Percentiles rank a stretch among this genome's conserved stretches.
phyloP scores from a whole-genome alignment of 2,888 invertebrate genomes.

The Choreutis nemorana region DNA sequence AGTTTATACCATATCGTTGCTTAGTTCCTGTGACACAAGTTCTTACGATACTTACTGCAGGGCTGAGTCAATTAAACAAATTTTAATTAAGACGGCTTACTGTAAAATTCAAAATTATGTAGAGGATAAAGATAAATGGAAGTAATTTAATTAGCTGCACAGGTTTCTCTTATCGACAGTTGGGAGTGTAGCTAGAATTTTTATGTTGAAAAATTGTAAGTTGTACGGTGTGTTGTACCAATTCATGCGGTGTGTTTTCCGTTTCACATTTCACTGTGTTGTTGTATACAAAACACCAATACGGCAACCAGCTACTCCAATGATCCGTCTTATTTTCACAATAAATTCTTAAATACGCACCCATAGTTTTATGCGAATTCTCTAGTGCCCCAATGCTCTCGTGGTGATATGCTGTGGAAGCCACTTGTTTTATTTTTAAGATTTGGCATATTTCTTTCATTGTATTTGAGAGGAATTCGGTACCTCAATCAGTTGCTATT shows the following conservation, averaged over 20 bases:
- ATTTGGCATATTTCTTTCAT: background rate
- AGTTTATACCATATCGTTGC: too few relatives aligned
- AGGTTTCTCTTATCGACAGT: too few relatives aligned
- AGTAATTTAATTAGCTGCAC: too few relatives aligned
- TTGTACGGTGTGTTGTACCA: too few relatives aligned
- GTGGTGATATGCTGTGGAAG: slow-evolving; percentile 1
- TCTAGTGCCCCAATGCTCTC: slow-evolving; percentile 2
- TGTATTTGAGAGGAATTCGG: slow-evolving; percentile 1
- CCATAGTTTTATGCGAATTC: slow-evolving; percentile 2
- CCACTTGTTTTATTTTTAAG: background rate
- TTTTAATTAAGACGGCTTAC: too few relatives aligned
- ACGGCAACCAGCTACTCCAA: slow-evolving; percentile 3
- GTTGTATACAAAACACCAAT: background rate
- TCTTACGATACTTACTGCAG: too few relatives aligned
- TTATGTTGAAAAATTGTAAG: too few relatives aligned
- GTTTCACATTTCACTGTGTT: background rate
- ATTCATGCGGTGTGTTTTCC: slow-evolving; percentile 1
- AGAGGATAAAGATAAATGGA: too few relatives aligned
- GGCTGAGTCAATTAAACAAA: too few relatives aligned
- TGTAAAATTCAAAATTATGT: too few relatives aligned
- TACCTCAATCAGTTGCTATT: background rate
- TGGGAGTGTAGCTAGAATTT: too few relatives aligned
- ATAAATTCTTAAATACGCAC: slow-evolving; percentile 2
- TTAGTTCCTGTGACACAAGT: too few relatives aligned
- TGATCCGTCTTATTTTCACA: background rate